Base-by-base conservation (phyloP, 2,797 vertebrate genomes). In the Cirrhinus mrigala region DNA sequence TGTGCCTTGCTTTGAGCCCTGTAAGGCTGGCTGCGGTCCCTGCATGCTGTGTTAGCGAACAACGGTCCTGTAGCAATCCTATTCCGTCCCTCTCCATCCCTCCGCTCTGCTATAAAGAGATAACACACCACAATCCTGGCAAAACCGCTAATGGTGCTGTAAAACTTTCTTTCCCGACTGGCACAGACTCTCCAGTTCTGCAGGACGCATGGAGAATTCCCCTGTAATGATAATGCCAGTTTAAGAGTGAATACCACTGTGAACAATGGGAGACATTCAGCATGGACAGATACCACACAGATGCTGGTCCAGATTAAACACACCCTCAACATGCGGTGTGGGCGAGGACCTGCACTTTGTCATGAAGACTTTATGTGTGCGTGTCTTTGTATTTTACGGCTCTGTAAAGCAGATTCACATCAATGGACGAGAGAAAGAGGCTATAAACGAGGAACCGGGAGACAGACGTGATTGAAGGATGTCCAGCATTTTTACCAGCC, bases 1-100 rank as follows among this genome's bases (percentile, higher is more conserved):
- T 54, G 46, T 48, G 56, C 69, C 70, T 54, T 48, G 71, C 84
- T 79, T 78, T 78, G 83, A 84, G 56, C 33, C 62, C 70, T 44
- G 46, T 64, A 4, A 84, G 86, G 86, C 71, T 73, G 89, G 9
- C 86, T 48, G 85, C 83, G 75, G 89, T 88, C 83, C 79, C 88
- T 89, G 90, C 91, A 91, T 48, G 92, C 90, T 90, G 90, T 88
- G 89, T 92, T 92, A 91, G 85, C 66, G 83, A 92, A 91, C 90
- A 93, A 90, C 88, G 77, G 79, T 85, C 89, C 87, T 77, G 81
- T 74, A 87, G 89, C 87, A 82, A 91, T 93, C 90, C 87, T 77
- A 81, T 92, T 91, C 91, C 89, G 77, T 5, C 86, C 84, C 86
- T 50, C 79, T 70, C 85, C 27, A 79, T 89, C 89, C 86, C 79